phyloP scores from a whole-genome alignment of 1,140 invertebrate species.

The Diorhabda sublineata region DNA sequence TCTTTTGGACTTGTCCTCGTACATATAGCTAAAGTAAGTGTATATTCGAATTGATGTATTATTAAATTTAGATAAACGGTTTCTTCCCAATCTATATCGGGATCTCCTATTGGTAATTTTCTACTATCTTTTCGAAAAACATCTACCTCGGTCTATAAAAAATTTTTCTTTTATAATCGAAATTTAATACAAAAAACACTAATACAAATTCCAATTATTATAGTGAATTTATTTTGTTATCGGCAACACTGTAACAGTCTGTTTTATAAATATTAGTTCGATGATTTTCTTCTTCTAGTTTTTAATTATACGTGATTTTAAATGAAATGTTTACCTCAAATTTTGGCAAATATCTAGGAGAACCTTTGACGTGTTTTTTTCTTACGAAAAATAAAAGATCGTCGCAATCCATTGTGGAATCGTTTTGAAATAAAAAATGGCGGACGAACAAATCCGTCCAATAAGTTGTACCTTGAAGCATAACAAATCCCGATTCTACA shows the following conservation, averaged over 20 bases:
- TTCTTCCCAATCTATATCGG: slow-evolving; percentile 97
- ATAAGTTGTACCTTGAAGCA: slow-evolving; percentile 87
- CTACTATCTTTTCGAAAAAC: slow-evolving; percentile 95
- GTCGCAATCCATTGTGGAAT: slow-evolving; percentile 80
- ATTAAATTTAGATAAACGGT: slow-evolving; percentile 98
- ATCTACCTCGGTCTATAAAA: slow-evolving; percentile 81
- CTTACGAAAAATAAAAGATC: slow-evolving; percentile 94
- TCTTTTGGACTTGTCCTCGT: slow-evolving; percentile 95
- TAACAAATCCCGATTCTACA: slow-evolving; percentile 82
- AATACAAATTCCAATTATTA: no score
- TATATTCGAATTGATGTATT: slow-evolving; percentile 98
- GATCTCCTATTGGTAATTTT: slow-evolving; percentile 91
- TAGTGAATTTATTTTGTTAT: no score
- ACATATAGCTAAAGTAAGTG: slow-evolving; percentile 93
- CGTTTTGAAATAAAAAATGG: slow-evolving; percentile 87
- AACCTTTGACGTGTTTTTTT: slow-evolving; percentile 83
- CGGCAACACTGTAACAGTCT: no score
- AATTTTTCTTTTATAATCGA: no score
- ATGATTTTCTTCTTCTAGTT: no score
- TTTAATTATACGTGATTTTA: no score
- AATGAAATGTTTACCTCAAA: slow-evolving; percentile 65
- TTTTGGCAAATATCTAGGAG: slow-evolving; percentile 79
- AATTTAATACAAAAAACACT: no score
- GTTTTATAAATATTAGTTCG: no score
- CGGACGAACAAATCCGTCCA: slow-evolving; percentile 95